Conservation (phyloP, 2,888 invertebrate genomes). For the Oscheius sp. region DNA sequence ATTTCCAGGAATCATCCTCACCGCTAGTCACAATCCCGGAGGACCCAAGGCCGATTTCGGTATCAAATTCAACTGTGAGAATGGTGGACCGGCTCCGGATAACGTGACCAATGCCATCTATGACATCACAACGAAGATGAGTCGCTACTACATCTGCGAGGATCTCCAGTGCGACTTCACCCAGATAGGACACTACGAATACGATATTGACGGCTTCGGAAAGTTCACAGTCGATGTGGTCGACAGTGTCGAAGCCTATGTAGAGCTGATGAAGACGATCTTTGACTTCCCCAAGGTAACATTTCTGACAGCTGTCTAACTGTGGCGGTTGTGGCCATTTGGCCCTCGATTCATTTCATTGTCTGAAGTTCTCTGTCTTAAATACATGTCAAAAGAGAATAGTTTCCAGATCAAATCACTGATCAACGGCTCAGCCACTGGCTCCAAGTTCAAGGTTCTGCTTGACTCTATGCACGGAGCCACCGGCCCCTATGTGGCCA, state of each 20-base stretch:
- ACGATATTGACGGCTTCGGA: constrained; percentile 77
- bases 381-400: neutral
- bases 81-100: constrained; percentile 94
- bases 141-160: constrained; percentile 84
- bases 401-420: constrained; percentile 47
- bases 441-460: constrained; percentile 83
- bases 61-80: constrained; percentile 96
- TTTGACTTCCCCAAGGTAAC: constrained; percentile 84
- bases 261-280: constrained; percentile 90
- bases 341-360: neutral
- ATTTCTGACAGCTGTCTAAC: neutral
- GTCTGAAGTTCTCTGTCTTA: no score
- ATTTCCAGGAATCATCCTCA: constrained; percentile 86
- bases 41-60: constrained; percentile 97
- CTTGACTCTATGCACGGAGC: constrained; percentile 97
- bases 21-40: constrained; percentile 98
- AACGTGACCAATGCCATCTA: constrained; percentile 85
- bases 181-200: constrained; percentile 76
- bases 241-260: constrained; percentile 90
- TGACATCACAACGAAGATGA: constrained; percentile 83
- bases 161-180: constrained; percentile 84
- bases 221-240: constrained; percentile 88
- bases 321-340: no score
- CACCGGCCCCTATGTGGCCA: constrained; percentile 92
- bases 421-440: constrained; percentile 43